Evolutionary conservation across 2,797 vertebrate genomes (phyloP).

Genomic region (Enteromius afrohamiltoni): DNA sequence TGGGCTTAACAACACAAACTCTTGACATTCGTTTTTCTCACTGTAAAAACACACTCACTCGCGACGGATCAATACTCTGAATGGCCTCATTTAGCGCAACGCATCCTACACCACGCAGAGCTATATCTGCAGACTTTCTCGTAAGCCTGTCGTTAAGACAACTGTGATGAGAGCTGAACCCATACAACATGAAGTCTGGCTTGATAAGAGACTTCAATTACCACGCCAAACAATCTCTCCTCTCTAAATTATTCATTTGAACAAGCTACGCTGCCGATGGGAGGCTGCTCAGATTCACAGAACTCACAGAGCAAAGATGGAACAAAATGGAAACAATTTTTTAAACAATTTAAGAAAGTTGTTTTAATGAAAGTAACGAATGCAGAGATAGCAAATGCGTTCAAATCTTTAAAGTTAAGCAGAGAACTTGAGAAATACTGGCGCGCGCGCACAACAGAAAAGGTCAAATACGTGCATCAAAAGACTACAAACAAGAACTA

Average conservation of each 20-base stretch:
- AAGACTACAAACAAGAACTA: neutral
- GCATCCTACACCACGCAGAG: neutral
- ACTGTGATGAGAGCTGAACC: slow-evolving; percentile 75
- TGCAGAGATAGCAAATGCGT: neutral
- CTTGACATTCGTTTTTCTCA: slow-evolving; percentile 15
- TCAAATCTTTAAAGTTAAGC: neutral
- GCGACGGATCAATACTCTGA: slow-evolving; percentile 38
- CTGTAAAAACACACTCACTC: slow-evolving; percentile 32
- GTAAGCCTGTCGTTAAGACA: slow-evolving; percentile 63
- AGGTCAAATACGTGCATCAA: neutral
- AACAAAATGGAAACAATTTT: neutral
- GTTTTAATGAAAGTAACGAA: slow-evolving; percentile 2
- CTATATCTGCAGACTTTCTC: slow-evolving; percentile 63
- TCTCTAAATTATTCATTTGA: slow-evolving; percentile 82
- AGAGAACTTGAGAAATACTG: neutral
- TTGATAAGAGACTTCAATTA: slow-evolving; percentile 81
- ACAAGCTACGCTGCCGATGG: slow-evolving; percentile 70
- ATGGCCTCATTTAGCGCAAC: slow-evolving; percentile 20
- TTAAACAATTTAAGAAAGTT: neutral
- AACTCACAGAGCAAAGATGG: slow-evolving; percentile 4
- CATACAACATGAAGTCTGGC: slow-evolving; percentile 76
- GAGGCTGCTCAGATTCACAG: slow-evolving; percentile 57
- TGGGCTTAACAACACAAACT: slow-evolving; percentile 33
- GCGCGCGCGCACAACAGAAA: neutral
- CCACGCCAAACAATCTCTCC: slow-evolving; percentile 67